phyloP scores from a whole-genome alignment of 2,113 vertebrate species.

The Pristiophorus japonicus region DNA sequence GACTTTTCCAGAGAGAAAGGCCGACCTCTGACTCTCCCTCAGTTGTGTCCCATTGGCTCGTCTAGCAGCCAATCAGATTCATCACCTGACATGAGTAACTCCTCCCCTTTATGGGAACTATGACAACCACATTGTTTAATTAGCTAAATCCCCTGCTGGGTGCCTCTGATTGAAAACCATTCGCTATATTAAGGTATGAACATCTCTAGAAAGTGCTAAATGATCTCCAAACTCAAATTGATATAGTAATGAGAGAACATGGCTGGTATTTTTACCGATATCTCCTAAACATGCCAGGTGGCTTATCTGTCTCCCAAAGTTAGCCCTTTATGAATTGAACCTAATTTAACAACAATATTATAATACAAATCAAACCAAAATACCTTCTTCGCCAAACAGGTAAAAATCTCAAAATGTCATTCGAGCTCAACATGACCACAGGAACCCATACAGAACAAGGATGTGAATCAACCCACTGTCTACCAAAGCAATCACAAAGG shows the following conservation, averaged over 20 bases:
- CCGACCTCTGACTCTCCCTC: too few relatives aligned
- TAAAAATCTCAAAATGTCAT: background rate
- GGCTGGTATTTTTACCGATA: background rate
- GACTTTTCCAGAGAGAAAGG: background rate
- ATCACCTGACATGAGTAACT: too few relatives aligned
- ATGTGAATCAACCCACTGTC: background rate
- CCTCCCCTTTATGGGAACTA: too few relatives aligned
- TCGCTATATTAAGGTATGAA: background rate
- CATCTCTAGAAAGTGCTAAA: background rate
- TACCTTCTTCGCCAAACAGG: background rate
- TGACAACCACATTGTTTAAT: too few relatives aligned
- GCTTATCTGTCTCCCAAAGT: background rate
- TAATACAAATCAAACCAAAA: background rate
- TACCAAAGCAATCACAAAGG: background rate
- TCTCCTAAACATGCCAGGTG: background rate
- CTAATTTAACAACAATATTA: background rate
- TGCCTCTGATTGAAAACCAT: too few relatives aligned
- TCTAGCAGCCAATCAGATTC: too few relatives aligned
- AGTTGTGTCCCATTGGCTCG: too few relatives aligned
- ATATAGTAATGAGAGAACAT: background rate
- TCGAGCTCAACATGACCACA: background rate
- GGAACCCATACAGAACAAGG: background rate
- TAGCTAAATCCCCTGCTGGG: too few relatives aligned
- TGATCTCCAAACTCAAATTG: background rate
- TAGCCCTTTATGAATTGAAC: background rate